phyloP scores from a whole-genome alignment of 2,888 invertebrate genomes.

The Drosophila suboccidentalis region DNA sequence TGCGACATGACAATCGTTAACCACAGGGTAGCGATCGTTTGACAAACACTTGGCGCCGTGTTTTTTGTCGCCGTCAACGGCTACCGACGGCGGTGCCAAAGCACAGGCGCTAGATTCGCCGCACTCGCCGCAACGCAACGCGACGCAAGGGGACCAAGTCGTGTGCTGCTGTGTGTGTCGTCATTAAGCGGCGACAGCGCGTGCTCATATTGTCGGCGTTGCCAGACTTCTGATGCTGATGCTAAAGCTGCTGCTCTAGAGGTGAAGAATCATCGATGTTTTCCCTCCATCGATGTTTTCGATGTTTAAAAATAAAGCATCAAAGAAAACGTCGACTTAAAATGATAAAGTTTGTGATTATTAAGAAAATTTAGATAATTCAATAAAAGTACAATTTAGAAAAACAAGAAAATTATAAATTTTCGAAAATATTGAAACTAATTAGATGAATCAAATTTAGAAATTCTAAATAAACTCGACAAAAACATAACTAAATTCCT shows the following conservation, averaged over 20 bases:
- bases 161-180: constrained; percentile 51
- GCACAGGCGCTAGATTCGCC: constrained; percentile 14
- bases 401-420: no score
- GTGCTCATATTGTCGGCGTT: constrained; percentile 64
- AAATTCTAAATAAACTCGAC: no score
- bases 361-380: no score
- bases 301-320: no score
- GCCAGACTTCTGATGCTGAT: constrained; percentile 35
- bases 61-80: constrained; percentile 76
- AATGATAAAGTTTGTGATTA: no score
- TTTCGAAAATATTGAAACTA: no score
- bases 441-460: no score
- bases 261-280: no score
- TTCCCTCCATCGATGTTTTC: no score
- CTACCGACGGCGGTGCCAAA: constrained; percentile 48
- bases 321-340: background rate
- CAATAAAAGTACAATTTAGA: no score
- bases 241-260: constrained; percentile 12
- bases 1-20: constrained; percentile 72
- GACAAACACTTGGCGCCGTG: constrained; percentile 82
- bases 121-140: constrained; percentile 2
- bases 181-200: constrained; percentile 69
- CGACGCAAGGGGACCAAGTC: constrained; percentile 14
- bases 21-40: constrained; percentile 79
- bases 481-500: no score